Evolutionary conservation across 2,113 vertebrate genomes (phyloP), one percentile per base, ranked within the genome.

Genomic region (Rousettus leschenaultii): DNA sequence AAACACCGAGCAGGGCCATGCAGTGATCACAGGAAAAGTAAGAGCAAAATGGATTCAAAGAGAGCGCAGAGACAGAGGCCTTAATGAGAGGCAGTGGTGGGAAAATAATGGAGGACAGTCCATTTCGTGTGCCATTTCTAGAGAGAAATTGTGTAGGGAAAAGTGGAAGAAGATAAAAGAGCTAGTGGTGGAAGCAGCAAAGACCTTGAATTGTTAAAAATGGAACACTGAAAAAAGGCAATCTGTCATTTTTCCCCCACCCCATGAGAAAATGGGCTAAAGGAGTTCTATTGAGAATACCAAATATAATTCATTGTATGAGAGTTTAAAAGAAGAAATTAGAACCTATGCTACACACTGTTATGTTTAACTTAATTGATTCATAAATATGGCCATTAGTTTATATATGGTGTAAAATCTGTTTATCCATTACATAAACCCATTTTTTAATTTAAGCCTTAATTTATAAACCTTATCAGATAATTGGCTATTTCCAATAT

Each of bases 331-430:
- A 68, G 70, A 45, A 65, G 13, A 40, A 93, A 86, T 87, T 86
- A 90, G 19, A 30, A 55, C 22, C 30, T 38, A 13, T 26, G 78
- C 14, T 33, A 63, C 9, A 91, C 14, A 43, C 28, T 78, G n/a
- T 86, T 63, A 79, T 40, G 24, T 53, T 86, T 70, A 92, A 73
- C 11, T 71, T 86, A 92, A 95, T 40, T 61, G 85, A 92, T 57
- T 94, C 45, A 66, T 85, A 95, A 92, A 79, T 74, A 70, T 16
- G 33, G 43, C 24, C 71, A 91, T 85, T 86, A 87, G 74, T 87
- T 96, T 80, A 92, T 66, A 57, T 38, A 89, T 70, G 33, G 18
- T 91, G 2, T 92, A 74, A 73, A n/a, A 74, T 85, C 21, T 89
- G 30, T 92, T 94, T 80, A 75, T 53, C 45, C 18, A 86, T 83